A percentile compares a stretch with the other conserved stretches of the same genome.
Evolutionary conservation across 2,797 vertebrate species (phyloP).

Genomic region (Mallotus villosus): DNA sequence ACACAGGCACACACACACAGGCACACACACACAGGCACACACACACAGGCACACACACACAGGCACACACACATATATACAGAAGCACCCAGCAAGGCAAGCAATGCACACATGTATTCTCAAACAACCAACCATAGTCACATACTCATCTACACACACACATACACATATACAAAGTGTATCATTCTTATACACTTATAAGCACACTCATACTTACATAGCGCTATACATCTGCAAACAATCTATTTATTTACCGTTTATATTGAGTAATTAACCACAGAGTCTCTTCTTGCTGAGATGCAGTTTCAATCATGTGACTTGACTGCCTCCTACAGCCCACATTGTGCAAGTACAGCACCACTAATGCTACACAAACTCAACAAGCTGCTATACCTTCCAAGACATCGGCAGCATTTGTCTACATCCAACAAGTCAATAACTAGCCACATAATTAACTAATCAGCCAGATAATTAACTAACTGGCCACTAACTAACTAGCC

Average conservation of each 20-base stretch:
- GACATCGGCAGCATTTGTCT: too few species aligned
- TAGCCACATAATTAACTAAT: too few species aligned
- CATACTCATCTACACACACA: constrained; percentile 16
- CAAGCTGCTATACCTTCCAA: too few species aligned
- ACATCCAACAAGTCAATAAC: too few species aligned
- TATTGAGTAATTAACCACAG: background rate
- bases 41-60: constrained; percentile 13
- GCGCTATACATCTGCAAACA: too few species aligned
- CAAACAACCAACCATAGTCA: background rate
- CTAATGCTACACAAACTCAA: too few species aligned
- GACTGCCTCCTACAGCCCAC: too few species aligned
- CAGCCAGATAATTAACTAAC: too few species aligned
- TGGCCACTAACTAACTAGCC: too few species aligned
- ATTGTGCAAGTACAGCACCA: too few species aligned
- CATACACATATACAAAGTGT: background rate
- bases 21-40: background rate
- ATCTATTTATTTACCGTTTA: background rate
- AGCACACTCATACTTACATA: background rate
- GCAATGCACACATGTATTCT: constrained; percentile 5
- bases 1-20: background rate
- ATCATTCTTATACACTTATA: background rate
- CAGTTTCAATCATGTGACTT: too few species aligned
- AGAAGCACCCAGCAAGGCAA: background rate
- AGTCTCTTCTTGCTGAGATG: background rate
- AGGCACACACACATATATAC: constrained; percentile 16